Base-by-base conservation (phyloP, 2,888 invertebrate genomes). In the Cordilura impudica region DNA sequence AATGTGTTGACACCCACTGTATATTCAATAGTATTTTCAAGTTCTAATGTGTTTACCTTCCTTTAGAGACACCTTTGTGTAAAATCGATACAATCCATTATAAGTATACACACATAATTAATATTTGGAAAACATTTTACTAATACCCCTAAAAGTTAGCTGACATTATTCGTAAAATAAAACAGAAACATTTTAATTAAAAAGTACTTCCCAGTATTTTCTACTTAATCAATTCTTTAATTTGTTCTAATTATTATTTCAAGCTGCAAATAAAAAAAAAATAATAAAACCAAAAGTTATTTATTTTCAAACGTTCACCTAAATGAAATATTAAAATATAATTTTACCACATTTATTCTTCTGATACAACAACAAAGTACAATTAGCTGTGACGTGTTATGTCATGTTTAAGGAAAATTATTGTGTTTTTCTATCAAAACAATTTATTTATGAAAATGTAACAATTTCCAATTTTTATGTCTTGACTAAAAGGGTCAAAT, bases 391-490 rank as follows among this genome's bases (percentile, higher is more conserved):
- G 47, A 60, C 77, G 61, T 71, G 77, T 53, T 65, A 53, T 77
- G 77, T 77, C 77, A 77, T 71, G 65, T 77, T 66, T 51, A 45
- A 19, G 18, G 21, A 35, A 10, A 54, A 45, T 45, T 45, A 67
- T 54, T 29, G 18, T 45, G 29, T 19, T 53, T 3, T 6, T 39
- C 49, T 8, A 31, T 31, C 8, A 31, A 1, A 35, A 35, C 35
- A 6, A 35, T 35, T 35, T 35, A 35, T 35, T 35, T 12, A 6
- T 35, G 12, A 2, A 5, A 8, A 29, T 35, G 1, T 35, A 35
- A 35, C 35, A 35, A 35, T 2, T 12, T 26, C 3, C 12, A n/a
- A 35, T 35, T 35, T 35, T 35, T 35, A 12, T 29, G 8, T 8
- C 29, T 12, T 29, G 8, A 29, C 29, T 12, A 35, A 35, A n/a